Evolutionary conservation across 1,140 invertebrate genomes (phyloP).

Genomic region (Archivesica marissinica): DNA sequence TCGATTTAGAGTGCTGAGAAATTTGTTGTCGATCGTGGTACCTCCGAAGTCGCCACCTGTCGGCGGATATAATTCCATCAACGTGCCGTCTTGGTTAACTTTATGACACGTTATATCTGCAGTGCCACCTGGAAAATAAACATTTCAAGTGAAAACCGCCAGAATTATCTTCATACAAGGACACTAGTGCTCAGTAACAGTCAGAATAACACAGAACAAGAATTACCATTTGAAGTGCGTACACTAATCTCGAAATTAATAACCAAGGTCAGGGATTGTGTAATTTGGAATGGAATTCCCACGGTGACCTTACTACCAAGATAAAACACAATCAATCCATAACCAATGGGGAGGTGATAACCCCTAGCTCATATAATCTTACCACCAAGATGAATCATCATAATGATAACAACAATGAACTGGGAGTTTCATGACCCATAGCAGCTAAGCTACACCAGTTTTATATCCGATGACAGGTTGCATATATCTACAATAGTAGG

Average conservation of each 20-base stretch:
- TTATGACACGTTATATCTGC: constrained; percentile 48
- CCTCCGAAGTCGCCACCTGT: constrained; percentile 53
- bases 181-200: background rate
- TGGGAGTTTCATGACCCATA: no score
- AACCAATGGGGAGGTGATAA: no score
- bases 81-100: background rate
- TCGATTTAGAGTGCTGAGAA: background rate
- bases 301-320: no score
- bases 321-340: no score
- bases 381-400: no score
- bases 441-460: no score
- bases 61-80: constrained; percentile 37
- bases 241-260: background rate
- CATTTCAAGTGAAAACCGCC: background rate
- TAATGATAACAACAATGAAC: no score
- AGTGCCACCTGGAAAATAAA: constrained; percentile 34
- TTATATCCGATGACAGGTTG: no score
- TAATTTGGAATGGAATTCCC: no score
- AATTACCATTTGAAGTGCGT: background rate
- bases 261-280: background rate
- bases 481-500: no score
- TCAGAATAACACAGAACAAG: background rate
- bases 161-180: background rate
- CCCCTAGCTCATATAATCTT: no score
- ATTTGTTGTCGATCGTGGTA: constrained; percentile 38